Percentiles rank a stretch among this genome's conserved stretches.
Evolutionary conservation across 2,888 invertebrate genomes (phyloP).

Genomic region (Leptinotarsa haldemani): DNA sequence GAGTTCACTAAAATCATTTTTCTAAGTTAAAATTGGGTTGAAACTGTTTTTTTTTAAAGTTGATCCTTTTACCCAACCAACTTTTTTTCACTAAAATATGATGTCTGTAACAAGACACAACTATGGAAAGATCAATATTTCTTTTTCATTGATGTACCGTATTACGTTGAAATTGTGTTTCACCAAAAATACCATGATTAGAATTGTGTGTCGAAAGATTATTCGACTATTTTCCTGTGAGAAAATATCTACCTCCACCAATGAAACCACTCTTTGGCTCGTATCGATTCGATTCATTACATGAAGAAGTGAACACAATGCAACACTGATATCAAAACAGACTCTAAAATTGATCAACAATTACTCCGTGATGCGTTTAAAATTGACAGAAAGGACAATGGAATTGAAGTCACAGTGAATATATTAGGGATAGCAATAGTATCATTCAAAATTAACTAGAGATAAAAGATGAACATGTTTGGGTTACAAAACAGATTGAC

Average conservation of each 20-base stretch:
- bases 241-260: neutral
- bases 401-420: slow-evolving; percentile 13
- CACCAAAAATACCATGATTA: too few relatives aligned
- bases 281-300: slow-evolving; percentile 52
- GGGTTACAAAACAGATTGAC: neutral
- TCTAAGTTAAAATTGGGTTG: too few relatives aligned
- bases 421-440: neutral
- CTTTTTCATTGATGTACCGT: too few relatives aligned
- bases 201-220: too few relatives aligned
- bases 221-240: too few relatives aligned
- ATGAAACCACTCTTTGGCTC: slow-evolving; percentile 47
- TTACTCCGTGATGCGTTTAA: slow-evolving; percentile 24
- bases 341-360: slow-evolving; percentile 27
- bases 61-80: too few relatives aligned
- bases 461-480: slow-evolving; percentile 27
- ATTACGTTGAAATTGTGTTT: too few relatives aligned
- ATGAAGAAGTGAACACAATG: slow-evolving; percentile 30
- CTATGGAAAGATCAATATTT: too few relatives aligned
- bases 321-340: slow-evolving; percentile 34
- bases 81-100: too few relatives aligned
- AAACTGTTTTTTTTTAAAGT: too few relatives aligned
- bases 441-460: slow-evolving; percentile 1
- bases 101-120: too few relatives aligned
- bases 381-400: slow-evolving; percentile 14
- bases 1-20: too few relatives aligned